phyloP scores from a whole-genome alignment of 2,888 invertebrate genomes.

The Limulus polyphemus region DNA sequence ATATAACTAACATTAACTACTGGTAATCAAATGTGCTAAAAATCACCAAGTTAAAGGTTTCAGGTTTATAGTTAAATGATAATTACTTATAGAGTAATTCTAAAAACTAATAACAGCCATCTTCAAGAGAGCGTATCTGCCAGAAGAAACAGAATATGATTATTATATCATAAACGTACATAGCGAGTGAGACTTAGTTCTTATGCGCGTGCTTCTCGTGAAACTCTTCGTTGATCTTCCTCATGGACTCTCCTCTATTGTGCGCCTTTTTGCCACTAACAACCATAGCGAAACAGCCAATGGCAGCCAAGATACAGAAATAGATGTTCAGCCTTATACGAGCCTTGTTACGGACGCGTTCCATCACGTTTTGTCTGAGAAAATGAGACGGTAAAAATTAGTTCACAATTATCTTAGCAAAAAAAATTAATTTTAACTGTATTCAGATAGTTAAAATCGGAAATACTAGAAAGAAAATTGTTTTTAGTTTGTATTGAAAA shows the following conservation, averaged over 20 bases:
- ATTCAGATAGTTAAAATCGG: not conserved
- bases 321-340: conserved; percentile 58
- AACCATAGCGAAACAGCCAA: conserved; percentile 51
- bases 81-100: no score
- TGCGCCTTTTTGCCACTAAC: conserved; percentile 54
- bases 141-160: no score
- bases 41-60: no score
- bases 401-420: not conserved
- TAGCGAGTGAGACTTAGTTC: no score
- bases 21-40: no score
- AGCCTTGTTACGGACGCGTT: conserved; percentile 54
- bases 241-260: conserved; percentile 47
- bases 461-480: conserved; percentile 5
- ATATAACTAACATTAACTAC: no score
- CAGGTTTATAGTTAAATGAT: no score
- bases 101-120: no score
- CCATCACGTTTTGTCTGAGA: conserved; percentile 52
- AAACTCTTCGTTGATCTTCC: no score
- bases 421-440: conserved; percentile 2
- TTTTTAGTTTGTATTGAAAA: conserved; percentile 13
- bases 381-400: not conserved
- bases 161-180: no score
- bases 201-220: no score
- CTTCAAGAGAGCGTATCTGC: no score
- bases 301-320: conserved; percentile 50